Base-by-base conservation (phyloP, 92 coral and sea anemone species). In the Zoanthus gigantus region DNA sequence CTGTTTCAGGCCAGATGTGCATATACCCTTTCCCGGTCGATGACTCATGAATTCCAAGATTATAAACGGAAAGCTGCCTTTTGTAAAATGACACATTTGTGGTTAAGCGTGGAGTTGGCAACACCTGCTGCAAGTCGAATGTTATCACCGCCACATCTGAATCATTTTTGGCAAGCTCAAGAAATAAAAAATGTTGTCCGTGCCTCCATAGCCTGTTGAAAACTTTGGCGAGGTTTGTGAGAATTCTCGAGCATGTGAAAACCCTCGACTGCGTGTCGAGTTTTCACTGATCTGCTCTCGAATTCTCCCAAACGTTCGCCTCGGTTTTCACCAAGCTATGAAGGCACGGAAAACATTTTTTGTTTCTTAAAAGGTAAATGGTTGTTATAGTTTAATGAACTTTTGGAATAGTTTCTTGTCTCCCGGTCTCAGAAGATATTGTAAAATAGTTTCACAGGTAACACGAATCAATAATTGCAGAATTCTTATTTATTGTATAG, bases 1-100 rank as follows among this genome's bases (percentile, higher is more conserved):
- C 87, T 46, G 76, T 82, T 75, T 82, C 86, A 65, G 86, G 86
- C 77, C 65, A 82, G 76, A 83, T 83, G 60, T 83, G 87, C 78
- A 73, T 74, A 56, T 60, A 85, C 63, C 72, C 50, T 56, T 57
- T 74, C 72, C 89, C 88, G 29, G 72, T 74, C 57, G 81, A 58
- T 71, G 82, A 48, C 63, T 86, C 78, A 30, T 68, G 47, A 75
- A 77, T 50, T 66, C 77, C 90, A 46, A 77, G 78, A 31, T 48
- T 86, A 31, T 77, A 77, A 28, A 86, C 78, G 45, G 90, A 86
- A 77, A 77, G 78, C 74, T 86, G 90, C 78, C 84, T 32, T 77
- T 86, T 86, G 84, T 76, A 86, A 58, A 76, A 47, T 2, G 45
- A 12, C 32, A 79, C 50, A 79, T 79, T 79, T 60, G 53, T 79